Conservation (phyloP, 1,140 invertebrate genomes). For the Bombus soroeensis region DNA sequence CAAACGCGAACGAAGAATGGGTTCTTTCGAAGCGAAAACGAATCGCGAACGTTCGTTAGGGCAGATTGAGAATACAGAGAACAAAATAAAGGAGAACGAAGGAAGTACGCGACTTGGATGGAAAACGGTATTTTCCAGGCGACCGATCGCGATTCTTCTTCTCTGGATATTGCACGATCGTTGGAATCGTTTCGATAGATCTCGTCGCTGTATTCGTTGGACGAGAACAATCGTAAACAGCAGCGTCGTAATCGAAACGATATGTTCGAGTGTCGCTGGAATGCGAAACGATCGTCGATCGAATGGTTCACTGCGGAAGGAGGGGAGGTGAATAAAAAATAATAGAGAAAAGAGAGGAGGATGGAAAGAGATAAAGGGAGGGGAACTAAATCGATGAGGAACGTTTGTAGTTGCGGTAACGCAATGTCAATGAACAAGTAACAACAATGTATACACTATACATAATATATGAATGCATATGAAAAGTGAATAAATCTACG, state of each 20-base stretch:
- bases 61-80: background rate
- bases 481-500: conserved; percentile 71
- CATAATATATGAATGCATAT: conserved; percentile 68
- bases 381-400: conserved; percentile 42
- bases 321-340: background rate
- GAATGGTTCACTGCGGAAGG: background rate
- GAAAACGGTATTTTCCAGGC: background rate
- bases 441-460: conserved; percentile 73
- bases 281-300: conserved; percentile 25
- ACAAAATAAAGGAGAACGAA: background rate
- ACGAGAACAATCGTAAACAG: background rate
- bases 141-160: conserved; percentile 16
- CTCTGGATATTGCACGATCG: background rate
- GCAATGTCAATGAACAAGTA: conserved; percentile 63
- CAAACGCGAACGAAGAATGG: conserved; percentile 1
- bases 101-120: background rate
- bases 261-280: background rate
- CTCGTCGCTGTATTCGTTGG: background rate
- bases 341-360: background rate
- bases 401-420: conserved; percentile 55
- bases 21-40: background rate
- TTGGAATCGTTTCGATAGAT: background rate
- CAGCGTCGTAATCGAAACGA: background rate
- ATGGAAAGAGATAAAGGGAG: background rate
- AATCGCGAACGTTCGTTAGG: background rate